Conservation (phyloP, 2,113 vertebrate species). For the Hydropotes inermis region DNA sequence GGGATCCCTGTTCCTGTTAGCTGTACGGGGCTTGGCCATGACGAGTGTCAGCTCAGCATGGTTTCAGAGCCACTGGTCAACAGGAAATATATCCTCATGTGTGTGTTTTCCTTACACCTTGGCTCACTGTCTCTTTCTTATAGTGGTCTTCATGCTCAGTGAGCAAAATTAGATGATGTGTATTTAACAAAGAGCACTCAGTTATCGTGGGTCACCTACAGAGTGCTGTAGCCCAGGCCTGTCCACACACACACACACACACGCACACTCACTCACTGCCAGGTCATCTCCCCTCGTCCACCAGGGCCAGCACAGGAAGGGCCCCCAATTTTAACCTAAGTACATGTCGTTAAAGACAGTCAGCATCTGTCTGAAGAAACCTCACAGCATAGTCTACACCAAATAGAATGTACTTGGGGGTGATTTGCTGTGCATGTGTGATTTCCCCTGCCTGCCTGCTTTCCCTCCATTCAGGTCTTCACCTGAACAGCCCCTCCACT, state of each 20-base stretch:
- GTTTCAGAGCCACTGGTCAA: not conserved
- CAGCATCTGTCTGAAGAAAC: not conserved
- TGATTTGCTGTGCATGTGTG: not conserved
- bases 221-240: not conserved
- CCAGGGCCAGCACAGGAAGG: not conserved
- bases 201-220: not conserved
- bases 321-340: not conserved
- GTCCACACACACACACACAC: fast-evolving
- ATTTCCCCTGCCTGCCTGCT: not conserved
- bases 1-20: fast-evolving
- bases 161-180: not conserved
- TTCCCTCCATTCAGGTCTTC: not conserved
- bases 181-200: not conserved
- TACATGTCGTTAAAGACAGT: not conserved
- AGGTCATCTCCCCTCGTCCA: not conserved
- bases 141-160: not conserved
- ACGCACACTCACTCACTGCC: not conserved
- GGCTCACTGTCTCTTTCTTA: not conserved
- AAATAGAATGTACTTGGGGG: not conserved
- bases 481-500: not conserved
- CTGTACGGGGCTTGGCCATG: fast-evolving
- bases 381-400: not conserved
- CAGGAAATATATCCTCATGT: not conserved
- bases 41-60: not conserved
- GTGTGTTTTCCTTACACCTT: not conserved